A percentile compares a stretch with the other conserved stretches of the same genome.
phyloP scores from a whole-genome alignment of 2,113 vertebrate genomes.

The Thunnus thynnus region DNA sequence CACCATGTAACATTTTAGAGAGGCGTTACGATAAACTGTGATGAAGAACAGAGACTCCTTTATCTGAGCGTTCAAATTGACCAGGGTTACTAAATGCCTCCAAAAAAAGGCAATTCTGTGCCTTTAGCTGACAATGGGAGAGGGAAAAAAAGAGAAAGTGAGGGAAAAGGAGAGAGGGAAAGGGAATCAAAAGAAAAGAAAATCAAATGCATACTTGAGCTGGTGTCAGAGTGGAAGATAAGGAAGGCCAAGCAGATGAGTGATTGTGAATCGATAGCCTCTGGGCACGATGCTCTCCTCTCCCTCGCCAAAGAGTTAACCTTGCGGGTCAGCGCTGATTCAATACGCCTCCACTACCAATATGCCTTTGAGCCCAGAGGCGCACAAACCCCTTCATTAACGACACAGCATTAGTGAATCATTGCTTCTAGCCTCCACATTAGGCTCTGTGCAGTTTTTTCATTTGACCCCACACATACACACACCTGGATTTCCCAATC shows the following conservation, averaged over 20 bases:
- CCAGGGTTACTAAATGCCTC: not conserved
- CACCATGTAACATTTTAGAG: not conserved
- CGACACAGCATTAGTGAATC: slow-evolving; percentile 29
- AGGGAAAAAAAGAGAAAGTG: not conserved
- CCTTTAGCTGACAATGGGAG: not conserved
- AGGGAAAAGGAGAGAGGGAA: not conserved
- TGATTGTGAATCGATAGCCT: slow-evolving; percentile 69
- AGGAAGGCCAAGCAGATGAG: slow-evolving; percentile 62
- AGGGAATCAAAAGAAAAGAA: slow-evolving; percentile 1
- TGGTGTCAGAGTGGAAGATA: slow-evolving; percentile 48
- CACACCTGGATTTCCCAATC: not conserved
- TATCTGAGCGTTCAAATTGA: slow-evolving; percentile 4
- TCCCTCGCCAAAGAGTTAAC: slow-evolving; percentile 67
- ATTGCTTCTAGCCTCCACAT: slow-evolving; percentile 4
- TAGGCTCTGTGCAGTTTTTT: not conserved
- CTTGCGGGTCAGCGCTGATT: slow-evolving; percentile 64
- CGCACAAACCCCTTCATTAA: slow-evolving; percentile 58
- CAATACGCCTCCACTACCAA: slow-evolving; percentile 56
- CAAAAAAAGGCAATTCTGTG: not conserved
- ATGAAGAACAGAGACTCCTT: not conserved
- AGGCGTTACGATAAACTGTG: not conserved
- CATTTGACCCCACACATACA: not conserved
- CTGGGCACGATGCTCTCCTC: slow-evolving; percentile 40
- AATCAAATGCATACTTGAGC: slow-evolving; percentile 54
- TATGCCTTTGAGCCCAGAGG: slow-evolving; percentile 50